A percentile compares a stretch with the other conserved stretches of the same genome.
These are phyloP conservation scores for Protonemura montana DNA, from an alignment of 2,888 invertebrate genomes.

Conservation along the genomic window DNA sequence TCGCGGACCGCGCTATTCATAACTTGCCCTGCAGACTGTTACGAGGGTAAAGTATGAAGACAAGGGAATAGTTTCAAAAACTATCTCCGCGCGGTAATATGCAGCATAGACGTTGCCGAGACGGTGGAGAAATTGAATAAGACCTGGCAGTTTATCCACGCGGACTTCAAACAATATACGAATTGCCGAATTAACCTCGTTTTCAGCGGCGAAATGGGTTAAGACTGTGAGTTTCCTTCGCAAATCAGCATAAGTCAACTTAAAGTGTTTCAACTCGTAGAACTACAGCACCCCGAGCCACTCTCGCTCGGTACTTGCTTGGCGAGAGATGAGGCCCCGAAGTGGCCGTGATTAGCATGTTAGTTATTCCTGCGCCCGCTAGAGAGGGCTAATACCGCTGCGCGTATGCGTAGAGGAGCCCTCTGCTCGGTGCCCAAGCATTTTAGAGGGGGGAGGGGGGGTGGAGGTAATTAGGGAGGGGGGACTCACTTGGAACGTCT, in stretches of 20 bases:
- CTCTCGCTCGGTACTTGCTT: not conserved
- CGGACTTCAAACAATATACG: slow-evolving; percentile 12
- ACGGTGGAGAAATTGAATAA: not conserved
- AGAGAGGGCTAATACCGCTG: no score
- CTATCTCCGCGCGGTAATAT: not conserved
- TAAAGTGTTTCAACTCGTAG: not conserved
- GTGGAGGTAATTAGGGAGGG: not conserved
- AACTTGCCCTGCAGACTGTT: not conserved
- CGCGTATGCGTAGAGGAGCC: no score
- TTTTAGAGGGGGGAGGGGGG: not conserved
- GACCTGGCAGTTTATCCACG: not conserved
- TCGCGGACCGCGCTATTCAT: not conserved
- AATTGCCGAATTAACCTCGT: slow-evolving; percentile 12
- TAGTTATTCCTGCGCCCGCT: not conserved
- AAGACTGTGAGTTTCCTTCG: not conserved
- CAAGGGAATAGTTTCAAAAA: not conserved
- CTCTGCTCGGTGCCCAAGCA: no score
- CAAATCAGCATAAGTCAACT: slow-evolving; percentile 7
- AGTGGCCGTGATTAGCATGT: not conserved
- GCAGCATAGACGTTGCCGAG: not conserved
- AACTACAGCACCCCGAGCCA: not conserved
- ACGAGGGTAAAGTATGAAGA: not conserved
- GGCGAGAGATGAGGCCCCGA: not conserved
- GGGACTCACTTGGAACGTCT: slow-evolving; percentile 69
- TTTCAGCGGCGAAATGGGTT: not conserved